Conservation (phyloP, 2,113 vertebrate species). For the Pterophyllum scalare region DNA sequence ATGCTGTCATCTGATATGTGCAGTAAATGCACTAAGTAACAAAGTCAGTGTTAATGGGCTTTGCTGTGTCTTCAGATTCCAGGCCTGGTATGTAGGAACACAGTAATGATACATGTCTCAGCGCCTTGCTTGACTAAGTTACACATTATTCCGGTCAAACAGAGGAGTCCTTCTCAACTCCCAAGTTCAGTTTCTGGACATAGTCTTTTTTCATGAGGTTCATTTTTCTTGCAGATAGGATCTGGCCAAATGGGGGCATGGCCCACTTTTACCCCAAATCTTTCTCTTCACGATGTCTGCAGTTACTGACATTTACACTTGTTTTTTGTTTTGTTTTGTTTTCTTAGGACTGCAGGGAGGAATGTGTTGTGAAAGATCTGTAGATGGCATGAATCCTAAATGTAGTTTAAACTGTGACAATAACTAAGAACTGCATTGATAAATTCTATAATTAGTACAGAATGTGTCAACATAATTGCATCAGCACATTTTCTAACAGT, state of each 20-base stretch:
- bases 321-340: not conserved
- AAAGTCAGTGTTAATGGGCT: conserved; percentile 54
- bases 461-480: not conserved
- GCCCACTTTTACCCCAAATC: conserved; percentile 11
- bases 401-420: not conserved
- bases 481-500: not conserved
- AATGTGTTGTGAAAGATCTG: not conserved
- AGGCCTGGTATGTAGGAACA: conserved; percentile 46
- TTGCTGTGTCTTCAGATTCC: conserved; percentile 30
- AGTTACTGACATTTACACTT: conserved; percentile 30
- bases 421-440: not conserved
- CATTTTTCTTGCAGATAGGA: conserved; percentile 29
- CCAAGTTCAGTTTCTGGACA: conserved; percentile 19
- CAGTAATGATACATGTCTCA: conserved; percentile 44
- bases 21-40: conserved; percentile 53
- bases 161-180: conserved; percentile 38
- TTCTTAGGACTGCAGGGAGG: conserved; percentile 1
- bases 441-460: not conserved
- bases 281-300: conserved; percentile 8
- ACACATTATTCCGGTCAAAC: conserved; percentile 50
- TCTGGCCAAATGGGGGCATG: conserved; percentile 6
- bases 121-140: conserved; percentile 57
- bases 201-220: conserved; percentile 34
- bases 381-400: not conserved
- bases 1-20: conserved; percentile 52